Conservation (phyloP, 1,140 invertebrate species). For the Meteorus sp. region DNA sequence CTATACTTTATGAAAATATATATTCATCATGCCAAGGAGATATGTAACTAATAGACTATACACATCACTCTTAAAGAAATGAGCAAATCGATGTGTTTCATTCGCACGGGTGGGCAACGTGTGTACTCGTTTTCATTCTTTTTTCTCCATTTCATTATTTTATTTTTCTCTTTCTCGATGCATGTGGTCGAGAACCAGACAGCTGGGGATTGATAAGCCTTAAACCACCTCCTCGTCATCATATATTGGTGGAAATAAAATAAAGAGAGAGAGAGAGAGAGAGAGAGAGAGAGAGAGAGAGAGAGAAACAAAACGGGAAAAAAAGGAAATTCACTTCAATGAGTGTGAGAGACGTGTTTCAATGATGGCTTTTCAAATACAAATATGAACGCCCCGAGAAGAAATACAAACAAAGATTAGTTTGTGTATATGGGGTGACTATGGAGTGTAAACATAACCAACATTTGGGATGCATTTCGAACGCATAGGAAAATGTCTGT, state of each 20-base stretch:
- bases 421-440: neutral
- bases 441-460: too few species aligned
- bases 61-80: constrained; percentile 28
- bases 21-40: constrained; percentile 15
- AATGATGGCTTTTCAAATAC: too few species aligned
- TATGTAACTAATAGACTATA: constrained; percentile 38
- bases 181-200: neutral
- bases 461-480: too few species aligned
- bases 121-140: too few species aligned
- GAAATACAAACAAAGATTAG: constrained; percentile 6
- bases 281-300: neutral
- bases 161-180: constrained; percentile 1
- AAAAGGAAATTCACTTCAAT: too few species aligned
- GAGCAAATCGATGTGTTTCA: constrained; percentile 25
- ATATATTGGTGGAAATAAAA: neutral
- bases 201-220: constrained; percentile 5
- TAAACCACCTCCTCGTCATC: neutral
- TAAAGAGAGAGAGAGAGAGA: neutral
- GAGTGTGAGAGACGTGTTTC: neutral
- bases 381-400: neutral
- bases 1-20: too few species aligned
- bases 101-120: constrained; percentile 15
- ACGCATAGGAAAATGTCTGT: too few species aligned
- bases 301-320: neutral
- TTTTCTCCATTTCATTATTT: too few species aligned